Conservation (phyloP, 2,113 vertebrate genomes). For the Syngnathoides biaculeatus region DNA sequence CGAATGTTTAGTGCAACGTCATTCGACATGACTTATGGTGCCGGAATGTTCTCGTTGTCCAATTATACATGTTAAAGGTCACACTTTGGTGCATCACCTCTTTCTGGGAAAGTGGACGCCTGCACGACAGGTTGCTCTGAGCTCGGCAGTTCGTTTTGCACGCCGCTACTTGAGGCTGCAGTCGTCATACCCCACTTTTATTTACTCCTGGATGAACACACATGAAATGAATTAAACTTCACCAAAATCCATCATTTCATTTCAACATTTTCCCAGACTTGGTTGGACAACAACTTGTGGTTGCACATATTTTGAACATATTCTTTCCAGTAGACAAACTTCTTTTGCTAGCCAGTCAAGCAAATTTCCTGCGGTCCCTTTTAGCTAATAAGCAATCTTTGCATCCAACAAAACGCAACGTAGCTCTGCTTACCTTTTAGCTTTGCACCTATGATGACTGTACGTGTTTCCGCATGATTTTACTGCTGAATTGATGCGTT, state of each 20-base stretch:
- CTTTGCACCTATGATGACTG: too few species aligned
- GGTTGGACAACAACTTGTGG: too few species aligned
- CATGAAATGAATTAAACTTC: background rate
- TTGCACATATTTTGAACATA: too few species aligned
- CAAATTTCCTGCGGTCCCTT: too few species aligned
- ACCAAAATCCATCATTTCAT: background rate
- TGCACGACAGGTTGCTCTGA: constrained; percentile 30
- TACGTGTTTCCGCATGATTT: too few species aligned
- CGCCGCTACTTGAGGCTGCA: constrained; percentile 29
- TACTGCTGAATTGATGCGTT: too few species aligned
- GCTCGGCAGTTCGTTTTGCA: constrained; percentile 15
- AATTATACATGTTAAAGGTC: constrained; percentile 29
- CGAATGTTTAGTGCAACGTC: background rate
- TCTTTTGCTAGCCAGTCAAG: too few species aligned
- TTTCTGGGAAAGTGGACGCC: constrained; percentile 7
- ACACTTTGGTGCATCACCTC: background rate
- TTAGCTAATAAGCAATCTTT: too few species aligned
- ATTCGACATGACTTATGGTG: background rate
- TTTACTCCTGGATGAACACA: background rate
- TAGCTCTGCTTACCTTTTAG: too few species aligned
- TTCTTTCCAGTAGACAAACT: too few species aligned
- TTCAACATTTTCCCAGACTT: background rate
- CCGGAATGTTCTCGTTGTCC: constrained; percentile 13
- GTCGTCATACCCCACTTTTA: constrained; percentile 6
- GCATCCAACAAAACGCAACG: too few species aligned